Evolutionary conservation across 2,888 invertebrate genomes (phyloP).

Genomic region (Drosophila setosimentum): DNA sequence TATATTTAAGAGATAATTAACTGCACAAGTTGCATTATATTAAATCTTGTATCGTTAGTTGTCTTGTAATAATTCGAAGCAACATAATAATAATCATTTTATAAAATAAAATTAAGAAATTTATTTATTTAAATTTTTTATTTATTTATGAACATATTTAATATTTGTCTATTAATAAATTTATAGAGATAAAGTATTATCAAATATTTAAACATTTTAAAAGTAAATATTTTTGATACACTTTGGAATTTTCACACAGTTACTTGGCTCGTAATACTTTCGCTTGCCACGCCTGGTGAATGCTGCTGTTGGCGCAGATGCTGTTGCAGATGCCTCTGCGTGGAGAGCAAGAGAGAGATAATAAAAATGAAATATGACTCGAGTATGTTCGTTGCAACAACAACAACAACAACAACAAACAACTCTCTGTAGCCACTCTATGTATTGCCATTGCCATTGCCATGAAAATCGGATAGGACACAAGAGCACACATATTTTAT

Average conservation of each 20-base stretch:
- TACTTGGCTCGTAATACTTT: conserved; percentile 25
- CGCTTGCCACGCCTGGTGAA: conserved; percentile 34
- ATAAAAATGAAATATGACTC: conserved; percentile 85
- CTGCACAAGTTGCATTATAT: not conserved
- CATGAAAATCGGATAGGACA: conserved; percentile 85
- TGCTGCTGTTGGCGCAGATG: not conserved
- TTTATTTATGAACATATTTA: not conserved
- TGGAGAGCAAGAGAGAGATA: conserved; percentile 61
- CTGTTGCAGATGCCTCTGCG: conserved; percentile 33
- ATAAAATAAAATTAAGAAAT: not conserved
- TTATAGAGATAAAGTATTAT: not conserved
- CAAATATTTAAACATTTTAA: not conserved
- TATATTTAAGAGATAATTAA: not conserved
- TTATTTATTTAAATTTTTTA: not conserved
- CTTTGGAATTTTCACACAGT: conserved; percentile 8
- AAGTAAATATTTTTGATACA: not conserved
- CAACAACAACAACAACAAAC: conserved; percentile 1
- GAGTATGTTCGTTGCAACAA: conserved; percentile 44
- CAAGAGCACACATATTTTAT: conserved; percentile 79
- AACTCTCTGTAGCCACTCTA: conserved; percentile 1
- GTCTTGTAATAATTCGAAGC: not conserved
- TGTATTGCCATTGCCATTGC: conserved; percentile 78
- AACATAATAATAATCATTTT: not conserved
- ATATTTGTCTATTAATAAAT: not conserved
- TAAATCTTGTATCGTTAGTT: not conserved